Base-by-base conservation (phyloP, 2,113 vertebrate species). In the Ochotona princeps region DNA sequence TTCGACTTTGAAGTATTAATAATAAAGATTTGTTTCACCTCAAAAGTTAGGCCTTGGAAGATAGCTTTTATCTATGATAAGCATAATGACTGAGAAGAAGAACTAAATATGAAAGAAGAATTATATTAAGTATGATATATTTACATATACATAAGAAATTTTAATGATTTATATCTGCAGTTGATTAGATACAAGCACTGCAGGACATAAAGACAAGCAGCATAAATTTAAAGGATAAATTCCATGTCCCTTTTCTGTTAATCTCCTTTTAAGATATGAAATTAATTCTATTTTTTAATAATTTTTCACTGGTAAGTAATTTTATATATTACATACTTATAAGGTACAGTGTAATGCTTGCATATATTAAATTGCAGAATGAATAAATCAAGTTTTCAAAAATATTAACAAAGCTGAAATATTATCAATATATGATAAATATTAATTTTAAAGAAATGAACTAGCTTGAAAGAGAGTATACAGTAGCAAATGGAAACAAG, bases 221-320 rank as follows among this genome's bases (percentile, higher is more conserved):
- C 2, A 54, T 0, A 54, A 20, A 5, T 70, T 67, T 66, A 83
- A 10, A 25, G 32, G 5, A 9, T 74, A 51, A 2, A 8, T 81
- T 65, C 12, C 17, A 81, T 51, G 63, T 32, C 0, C 23, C 14
- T 51, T 82, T 73, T 25, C 18, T 57, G 23, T 3, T 18, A 60
- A 78, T 57, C 61, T 78, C 13, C 54, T 93, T 54, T 18, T 72
- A 75, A 81, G 51, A 38, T 74, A 70, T 90, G 25, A 74, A 93
- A 89, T 90, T 67, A 67, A 90, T 38, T 88, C 28, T 86, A 11
- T 65, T 32, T 67, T 26, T 69, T 30, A 8, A 13, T 26, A 82
- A 49, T 25, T 13, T 47, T 65, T 9, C 83, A 47, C 23, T 60
- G 25, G 11, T 18, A 75, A 35, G 47, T 30, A 63, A 78, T 83